phyloP scores from a whole-genome alignment of 2,888 invertebrate genomes.

The Autographa pulchrina region DNA sequence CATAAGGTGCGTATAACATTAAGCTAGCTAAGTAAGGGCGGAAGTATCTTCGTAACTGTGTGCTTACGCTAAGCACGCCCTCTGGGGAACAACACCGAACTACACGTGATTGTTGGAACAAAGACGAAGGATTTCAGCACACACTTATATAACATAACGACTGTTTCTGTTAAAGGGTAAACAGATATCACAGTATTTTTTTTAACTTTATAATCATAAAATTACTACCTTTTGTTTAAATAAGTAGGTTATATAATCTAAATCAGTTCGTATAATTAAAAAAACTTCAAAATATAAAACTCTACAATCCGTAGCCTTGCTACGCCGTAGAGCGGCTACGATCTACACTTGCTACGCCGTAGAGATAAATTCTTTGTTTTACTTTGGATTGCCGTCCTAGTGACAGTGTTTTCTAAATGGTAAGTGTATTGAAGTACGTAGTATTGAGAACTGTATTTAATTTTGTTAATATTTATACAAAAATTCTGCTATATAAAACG shows the following conservation, averaged over 20 bases:
- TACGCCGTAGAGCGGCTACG: constrained; percentile 35
- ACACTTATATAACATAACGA: constrained; percentile 27
- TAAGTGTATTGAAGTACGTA: no score
- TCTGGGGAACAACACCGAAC: constrained; percentile 31
- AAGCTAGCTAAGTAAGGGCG: constrained; percentile 46
- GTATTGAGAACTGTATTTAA: no score
- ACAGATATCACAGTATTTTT: no score
- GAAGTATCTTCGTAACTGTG: constrained; percentile 44
- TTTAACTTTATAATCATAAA: no score
- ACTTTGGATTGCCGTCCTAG: no score
- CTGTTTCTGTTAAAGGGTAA: constrained; percentile 8
- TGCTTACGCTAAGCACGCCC: constrained; percentile 39
- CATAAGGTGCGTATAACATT: constrained; percentile 27
- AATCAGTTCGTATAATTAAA: no score
- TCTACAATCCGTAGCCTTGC: not conserved
- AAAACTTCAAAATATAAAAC: no score
- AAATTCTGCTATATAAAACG: no score
- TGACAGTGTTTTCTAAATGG: no score
- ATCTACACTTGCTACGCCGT: constrained; percentile 19
- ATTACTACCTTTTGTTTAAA: no score
- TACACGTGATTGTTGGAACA: constrained; percentile 35
- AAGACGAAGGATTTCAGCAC: constrained; percentile 31
- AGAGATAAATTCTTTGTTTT: not conserved
- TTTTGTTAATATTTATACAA: no score
- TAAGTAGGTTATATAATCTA: no score